Base-by-base conservation (phyloP, 2,888 invertebrate genomes). In the Miltochrista miniata region DNA sequence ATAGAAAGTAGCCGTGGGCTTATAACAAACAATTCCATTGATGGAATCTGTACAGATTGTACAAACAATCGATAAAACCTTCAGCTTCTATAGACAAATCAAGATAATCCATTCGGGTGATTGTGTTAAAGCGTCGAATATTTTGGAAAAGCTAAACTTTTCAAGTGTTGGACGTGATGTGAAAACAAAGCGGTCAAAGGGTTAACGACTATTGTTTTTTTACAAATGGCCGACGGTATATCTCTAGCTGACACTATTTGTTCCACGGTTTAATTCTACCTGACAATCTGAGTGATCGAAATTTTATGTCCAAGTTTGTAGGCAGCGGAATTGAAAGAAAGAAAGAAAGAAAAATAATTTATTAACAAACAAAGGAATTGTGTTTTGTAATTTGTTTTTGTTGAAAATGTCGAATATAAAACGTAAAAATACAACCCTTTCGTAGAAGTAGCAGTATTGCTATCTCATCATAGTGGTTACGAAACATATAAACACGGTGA, bases 81-180 rank as follows among this genome's bases (percentile, higher is more conserved):
- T 49, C 50, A 55, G 44, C 51, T 64, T 68, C 64, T 65, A 68
- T 64, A 40, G 60, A 74, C 72, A 74, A 74, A 73, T 73, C 72
- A 65, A 64, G 54, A 56, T 68, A 60, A 54, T 56, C 64, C 61
- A 66, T 59, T 60, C 54, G 36, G 40, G 56, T 64, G 66, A 62
- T 64, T 59, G 51, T 42, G 70, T 74, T 74, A 74, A 72, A 72
- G 69, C 65, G 61, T 60, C 59, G 61, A 74, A 70, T 74, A 74
- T 76, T 76, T 71, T 74, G 68, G 68, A 68, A 69, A 68, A 62
- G 71, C 74, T 74, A 62, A 76, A 74, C 75, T 74, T 74, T 74
- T 68, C 64, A 73, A 75, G 72, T 60, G 69, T 14, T 51, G 64
- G 54, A 77, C 77, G 77, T 78, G 77, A 76, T 61, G 43, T 51